Conservation (phyloP, 2,888 invertebrate genomes). For the Melanophora roralis region DNA sequence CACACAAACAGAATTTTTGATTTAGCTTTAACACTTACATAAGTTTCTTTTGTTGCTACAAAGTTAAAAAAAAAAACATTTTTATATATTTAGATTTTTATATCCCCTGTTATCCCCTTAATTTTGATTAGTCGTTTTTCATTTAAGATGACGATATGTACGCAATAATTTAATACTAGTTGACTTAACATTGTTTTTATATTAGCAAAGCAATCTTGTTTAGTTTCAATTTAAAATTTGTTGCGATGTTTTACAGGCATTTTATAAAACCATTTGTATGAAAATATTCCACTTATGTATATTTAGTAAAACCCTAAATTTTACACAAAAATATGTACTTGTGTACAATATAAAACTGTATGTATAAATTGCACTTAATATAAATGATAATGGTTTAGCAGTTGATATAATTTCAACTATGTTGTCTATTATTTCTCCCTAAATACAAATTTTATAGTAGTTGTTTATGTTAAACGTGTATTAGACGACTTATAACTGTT, state of each 20-base stretch:
- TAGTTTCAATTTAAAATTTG: background rate
- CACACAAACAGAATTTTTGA: too few species aligned
- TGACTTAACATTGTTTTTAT: too few species aligned
- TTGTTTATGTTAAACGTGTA: background rate
- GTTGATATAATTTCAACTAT: background rate
- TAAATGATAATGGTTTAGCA: constrained; percentile 15
- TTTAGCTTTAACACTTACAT: too few species aligned
- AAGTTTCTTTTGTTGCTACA: too few species aligned
- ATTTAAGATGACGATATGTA: too few species aligned
- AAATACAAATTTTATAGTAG: background rate
- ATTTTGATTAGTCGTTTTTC: too few species aligned
- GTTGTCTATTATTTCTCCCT: background rate
- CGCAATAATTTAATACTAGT: too few species aligned
- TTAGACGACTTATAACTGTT: background rate
- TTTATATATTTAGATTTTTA: too few species aligned
- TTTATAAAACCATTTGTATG: constrained; percentile 6
- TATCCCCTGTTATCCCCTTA: too few species aligned
- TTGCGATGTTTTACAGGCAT: background rate
- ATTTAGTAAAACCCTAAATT: constrained; percentile 10
- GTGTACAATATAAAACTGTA: too few species aligned
- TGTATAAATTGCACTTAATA: constrained; percentile 45
- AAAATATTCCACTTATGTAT: background rate
- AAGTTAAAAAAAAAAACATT: too few species aligned
- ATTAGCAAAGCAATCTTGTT: background rate
- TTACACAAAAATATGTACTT: constrained; percentile 23